Evolutionary conservation across 2,797 vertebrate genomes (phyloP).

Genomic region (Thalassophryne amazonica): DNA sequence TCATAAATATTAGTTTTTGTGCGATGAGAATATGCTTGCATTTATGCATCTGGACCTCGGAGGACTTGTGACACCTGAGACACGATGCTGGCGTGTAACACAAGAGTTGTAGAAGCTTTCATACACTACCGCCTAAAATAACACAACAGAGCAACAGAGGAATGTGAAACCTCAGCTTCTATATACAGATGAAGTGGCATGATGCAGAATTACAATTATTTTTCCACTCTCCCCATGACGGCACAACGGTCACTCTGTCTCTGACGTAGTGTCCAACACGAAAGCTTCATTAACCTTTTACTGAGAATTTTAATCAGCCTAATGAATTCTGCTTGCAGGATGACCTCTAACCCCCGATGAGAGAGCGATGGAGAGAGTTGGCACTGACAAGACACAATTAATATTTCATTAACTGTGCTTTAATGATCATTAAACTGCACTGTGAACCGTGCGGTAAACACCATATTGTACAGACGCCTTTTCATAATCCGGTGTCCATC

Average conservation of each 20-base stretch:
- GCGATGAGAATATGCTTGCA: too few species aligned
- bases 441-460: slow-evolving; percentile 14
- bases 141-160: too few species aligned
- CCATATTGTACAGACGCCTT: neutral
- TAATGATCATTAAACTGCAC: slow-evolving; percentile 52
- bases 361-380: slow-evolving; percentile 47
- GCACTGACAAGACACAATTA: slow-evolving; percentile 41
- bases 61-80: too few species aligned
- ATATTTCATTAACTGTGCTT: slow-evolving; percentile 56
- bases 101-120: too few species aligned
- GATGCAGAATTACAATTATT: too few species aligned
- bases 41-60: too few species aligned
- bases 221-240: neutral
- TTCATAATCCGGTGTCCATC: too few species aligned
- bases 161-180: too few species aligned
- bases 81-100: too few species aligned
- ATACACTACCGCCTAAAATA: too few species aligned
- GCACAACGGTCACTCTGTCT: neutral
- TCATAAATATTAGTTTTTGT: too few species aligned
- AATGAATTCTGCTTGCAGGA: slow-evolving; percentile 54
- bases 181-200: too few species aligned
- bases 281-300: slow-evolving; percentile 44
- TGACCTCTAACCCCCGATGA: slow-evolving; percentile 53
- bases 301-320: slow-evolving; percentile 54
- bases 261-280: slow-evolving; percentile 1